Base-by-base conservation (phyloP, 1,140 invertebrate genomes). In the Trinorchestia longiramus region DNA sequence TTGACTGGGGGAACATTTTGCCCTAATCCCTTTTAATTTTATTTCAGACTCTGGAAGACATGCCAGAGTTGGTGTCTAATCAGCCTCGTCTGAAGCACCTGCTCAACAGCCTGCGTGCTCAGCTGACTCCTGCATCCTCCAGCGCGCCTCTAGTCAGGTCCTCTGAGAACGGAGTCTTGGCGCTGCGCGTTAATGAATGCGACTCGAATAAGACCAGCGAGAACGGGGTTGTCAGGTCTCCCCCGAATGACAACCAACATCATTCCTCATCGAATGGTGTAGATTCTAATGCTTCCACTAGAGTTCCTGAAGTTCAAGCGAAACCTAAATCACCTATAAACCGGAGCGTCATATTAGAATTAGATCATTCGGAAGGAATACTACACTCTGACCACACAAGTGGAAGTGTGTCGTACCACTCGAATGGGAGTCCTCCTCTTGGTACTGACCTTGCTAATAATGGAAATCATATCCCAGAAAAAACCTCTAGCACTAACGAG, bases 141-240 rank as follows among this genome's bases (percentile, higher is more conserved):
- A 41, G 41, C 28, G 41, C 88, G 0, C 3, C n/a, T 90, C 43
- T 43, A 3, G 43, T 90, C 41, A 11, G 88, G 41, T 90, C 88
- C 8, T 90, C 88, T 17, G 41, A 15, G 36, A 90, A 43, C 88
- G 88, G 88, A 42, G 88, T 90, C 28, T 28, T 90, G 15, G 88
- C n/a, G 88, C 88, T 90, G 43, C 88, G 88, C 41, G 43, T 90
- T 44, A 94, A 94, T 23, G 92, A 94, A 11, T 94, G 92, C 92
- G 92, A 94, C 92, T 45, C 92, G 3, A 94, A 94, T 36, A 94
- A 47, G 44, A 47, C 41, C 92, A 28, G 41, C 47, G 92, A 94
- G 41, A 91, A 91, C 28, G 88, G 88, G 43, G 43, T 4, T 41
- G 41, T 8, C 88, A 77, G 36, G 62, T 77, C 62, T 90, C n/a